Evolutionary conservation across 2,797 vertebrate genomes (phyloP), one percentile per base, ranked within the genome.

Genomic region (Acanthis flammea): DNA sequence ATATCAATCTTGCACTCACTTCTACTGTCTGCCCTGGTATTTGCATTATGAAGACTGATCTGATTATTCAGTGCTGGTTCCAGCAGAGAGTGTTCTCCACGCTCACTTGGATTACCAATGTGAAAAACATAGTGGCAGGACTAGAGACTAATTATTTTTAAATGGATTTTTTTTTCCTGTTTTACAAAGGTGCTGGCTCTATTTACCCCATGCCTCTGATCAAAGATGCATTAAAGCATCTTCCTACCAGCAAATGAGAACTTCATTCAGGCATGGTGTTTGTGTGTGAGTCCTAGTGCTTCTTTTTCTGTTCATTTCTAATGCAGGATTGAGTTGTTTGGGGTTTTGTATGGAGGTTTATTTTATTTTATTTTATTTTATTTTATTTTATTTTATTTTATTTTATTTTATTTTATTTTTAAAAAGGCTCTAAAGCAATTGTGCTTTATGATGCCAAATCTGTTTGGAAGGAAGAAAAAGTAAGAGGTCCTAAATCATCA

Each of bases 31-130:
- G 58, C 70, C 71, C 87, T 76, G 81, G 31, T 93, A 63, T 89
- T 91, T 92, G 50, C 54, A 19, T 81, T 68, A 60, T 51, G 91
- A 91, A 90, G 87, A 78, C 58, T 53, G 79, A 92, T 86, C 31
- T 90, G 62, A 83, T 93, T 92, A 86, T 77, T 83, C 54, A 83
- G 37, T 41, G 33, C 33, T 86, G 39, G 35, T 48, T 89, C 53
- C 75, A 94, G 70, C 75, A 83, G 58, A 12, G n/a, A 91, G 55
- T 6, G 12, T 28, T 88, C 66, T 82, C 76, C n/a, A 37, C 0
- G 0, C 62, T 88, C 62, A n/a, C 31, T 82, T 71, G 68, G 19
- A 58, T 85, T 91, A 67, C 47, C 63, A 58, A 19, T 45, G 37
- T 67, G 48, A 60, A 86, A 96, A 85, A 73, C 14, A 72, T 14